These are phyloP conservation scores for Odobenus rosmarus DNA, from an alignment of 2,113 vertebrate genomes.

Conservation along the genomic window DNA sequence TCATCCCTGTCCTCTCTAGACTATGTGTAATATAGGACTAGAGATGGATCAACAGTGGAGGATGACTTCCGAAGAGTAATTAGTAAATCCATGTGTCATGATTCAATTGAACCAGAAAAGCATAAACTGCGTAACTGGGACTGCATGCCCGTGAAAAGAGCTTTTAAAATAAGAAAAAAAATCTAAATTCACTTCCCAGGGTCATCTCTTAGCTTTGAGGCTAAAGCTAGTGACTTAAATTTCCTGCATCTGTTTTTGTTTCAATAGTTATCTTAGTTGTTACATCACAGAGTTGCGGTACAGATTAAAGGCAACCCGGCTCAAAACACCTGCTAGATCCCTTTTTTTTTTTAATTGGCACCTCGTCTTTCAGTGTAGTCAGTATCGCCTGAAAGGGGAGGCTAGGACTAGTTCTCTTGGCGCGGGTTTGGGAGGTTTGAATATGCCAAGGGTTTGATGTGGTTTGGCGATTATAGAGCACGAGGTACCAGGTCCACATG, in stretches of 20 bases:
- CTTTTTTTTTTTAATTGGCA: neutral
- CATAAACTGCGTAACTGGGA: too few relatives aligned
- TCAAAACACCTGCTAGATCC: neutral
- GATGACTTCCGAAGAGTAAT: neutral
- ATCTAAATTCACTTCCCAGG: neutral
- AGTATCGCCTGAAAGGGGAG: neutral
- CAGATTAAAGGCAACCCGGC: accelerated
- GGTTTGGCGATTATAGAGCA: neutral
- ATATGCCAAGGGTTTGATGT: too few relatives aligned
- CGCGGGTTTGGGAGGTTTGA: neutral
- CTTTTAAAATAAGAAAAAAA: neutral
- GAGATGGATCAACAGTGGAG: accelerated
- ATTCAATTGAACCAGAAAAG: too few relatives aligned
- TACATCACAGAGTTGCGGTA: neutral
- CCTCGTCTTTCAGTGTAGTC: neutral
- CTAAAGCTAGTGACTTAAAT: neutral
- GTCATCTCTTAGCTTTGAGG: too few relatives aligned
- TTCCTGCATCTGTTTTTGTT: neutral
- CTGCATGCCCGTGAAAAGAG: neutral
- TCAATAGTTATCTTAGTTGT: neutral
- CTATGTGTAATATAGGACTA: accelerated
- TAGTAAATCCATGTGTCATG: neutral
- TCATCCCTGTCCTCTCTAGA: neutral
- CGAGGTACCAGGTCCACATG: accelerated
- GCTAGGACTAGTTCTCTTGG: neutral